phyloP scores from a whole-genome alignment of 2,888 invertebrate genomes.

The Monoplex corrugatus region DNA sequence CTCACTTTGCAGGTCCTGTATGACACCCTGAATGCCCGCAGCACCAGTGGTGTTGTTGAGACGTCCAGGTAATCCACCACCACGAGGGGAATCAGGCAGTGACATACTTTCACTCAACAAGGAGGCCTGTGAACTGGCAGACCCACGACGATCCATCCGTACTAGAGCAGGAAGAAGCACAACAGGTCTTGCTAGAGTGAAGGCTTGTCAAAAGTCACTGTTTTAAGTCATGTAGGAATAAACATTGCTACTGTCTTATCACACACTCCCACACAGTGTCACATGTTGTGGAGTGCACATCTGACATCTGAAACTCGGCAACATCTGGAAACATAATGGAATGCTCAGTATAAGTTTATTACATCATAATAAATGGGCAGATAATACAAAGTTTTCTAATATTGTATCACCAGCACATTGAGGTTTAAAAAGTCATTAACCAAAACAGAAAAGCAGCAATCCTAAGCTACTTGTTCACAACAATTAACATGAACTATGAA shows the following conservation, averaged over 20 bases:
- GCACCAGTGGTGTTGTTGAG: not conserved
- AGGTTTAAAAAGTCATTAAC: not conserved
- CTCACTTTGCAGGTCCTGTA: slow-evolving; percentile 58
- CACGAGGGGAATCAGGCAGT: slow-evolving; percentile 39
- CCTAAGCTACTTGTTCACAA: not conserved
- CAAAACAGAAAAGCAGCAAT: not conserved
- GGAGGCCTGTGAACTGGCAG: slow-evolving; percentile 33
- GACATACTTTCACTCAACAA: slow-evolving; percentile 22
- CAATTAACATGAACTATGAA: not conserved
- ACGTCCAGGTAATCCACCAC: slow-evolving; percentile 32
- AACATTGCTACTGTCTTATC: not conserved
- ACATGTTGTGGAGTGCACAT: not conserved
- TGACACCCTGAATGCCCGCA: slow-evolving; percentile 54
- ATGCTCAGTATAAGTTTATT: not conserved
- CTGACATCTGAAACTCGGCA: not conserved
- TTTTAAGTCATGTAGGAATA: not conserved
- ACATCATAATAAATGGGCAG: no score
- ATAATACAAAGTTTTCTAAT: not conserved
- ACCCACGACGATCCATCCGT: slow-evolving; percentile 40
- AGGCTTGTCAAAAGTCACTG: not conserved
- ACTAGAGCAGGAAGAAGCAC: not conserved
- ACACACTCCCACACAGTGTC: not conserved
- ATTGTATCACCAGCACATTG: not conserved
- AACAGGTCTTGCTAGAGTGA: not conserved
- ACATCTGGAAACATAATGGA: not conserved